Conservation (phyloP, 2,888 invertebrate genomes). For the Pseudococcus jackbeardsleyi region DNA sequence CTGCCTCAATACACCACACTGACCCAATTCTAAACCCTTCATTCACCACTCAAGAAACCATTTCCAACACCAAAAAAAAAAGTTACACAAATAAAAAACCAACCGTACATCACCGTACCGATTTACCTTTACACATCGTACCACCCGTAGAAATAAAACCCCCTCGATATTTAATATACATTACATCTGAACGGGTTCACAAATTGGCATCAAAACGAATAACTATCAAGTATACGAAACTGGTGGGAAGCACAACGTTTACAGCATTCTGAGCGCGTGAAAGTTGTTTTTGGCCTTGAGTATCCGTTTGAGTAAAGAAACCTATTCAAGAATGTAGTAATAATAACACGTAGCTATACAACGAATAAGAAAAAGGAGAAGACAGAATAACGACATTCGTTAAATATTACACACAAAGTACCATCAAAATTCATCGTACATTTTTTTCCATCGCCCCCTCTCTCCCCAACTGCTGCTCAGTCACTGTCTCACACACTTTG, state of each 20-base stretch:
- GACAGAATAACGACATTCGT: constrained; percentile 46
- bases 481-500: neutral
- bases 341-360: constrained; percentile 42
- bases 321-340: constrained; percentile 59
- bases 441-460: neutral
- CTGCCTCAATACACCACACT: neutral
- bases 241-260: constrained; percentile 52
- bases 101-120: neutral
- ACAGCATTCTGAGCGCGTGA: constrained; percentile 57
- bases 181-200: constrained; percentile 29
- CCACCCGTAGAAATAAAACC: constrained; percentile 1
- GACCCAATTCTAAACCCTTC: neutral
- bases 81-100: neutral
- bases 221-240: constrained; percentile 46
- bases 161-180: constrained; percentile 24
- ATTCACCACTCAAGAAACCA: neutral
- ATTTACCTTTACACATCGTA: neutral
- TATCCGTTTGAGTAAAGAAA: constrained; percentile 62
- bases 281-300: constrained; percentile 65
- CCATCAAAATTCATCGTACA: constrained; percentile 31
- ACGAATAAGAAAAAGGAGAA: constrained; percentile 49
- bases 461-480: neutral
- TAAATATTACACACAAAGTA: constrained; percentile 42
- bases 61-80: neutral
- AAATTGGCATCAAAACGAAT: constrained; percentile 47